Percentiles rank a stretch among this genome's conserved stretches.
These are phyloP conservation scores for Ciona savignyi DNA, from an alignment of 23 tunicate genomes.

Conservation along the genomic window DNA sequence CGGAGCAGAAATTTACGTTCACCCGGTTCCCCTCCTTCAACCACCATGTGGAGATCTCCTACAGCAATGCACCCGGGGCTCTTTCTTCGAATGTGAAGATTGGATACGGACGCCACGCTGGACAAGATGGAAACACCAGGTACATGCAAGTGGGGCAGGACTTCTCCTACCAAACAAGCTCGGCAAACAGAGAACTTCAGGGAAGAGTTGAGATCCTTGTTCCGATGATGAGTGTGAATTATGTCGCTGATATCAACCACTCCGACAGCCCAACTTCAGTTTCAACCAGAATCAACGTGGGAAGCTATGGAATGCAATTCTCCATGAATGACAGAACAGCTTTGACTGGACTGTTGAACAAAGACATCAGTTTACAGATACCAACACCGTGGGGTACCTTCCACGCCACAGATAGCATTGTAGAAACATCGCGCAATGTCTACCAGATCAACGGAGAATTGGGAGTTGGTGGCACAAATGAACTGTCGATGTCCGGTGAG, in stretches of 20 bases:
- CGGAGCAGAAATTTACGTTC: constrained; percentile 33
- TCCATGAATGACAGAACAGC: constrained; percentile 16
- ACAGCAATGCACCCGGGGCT: constrained; percentile 12
- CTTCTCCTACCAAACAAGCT: constrained; percentile 1
- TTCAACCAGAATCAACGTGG: constrained; percentile 1
- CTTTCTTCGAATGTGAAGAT: constrained; percentile 24
- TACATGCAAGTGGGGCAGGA: constrained; percentile 22
- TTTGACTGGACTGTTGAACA: constrained; percentile 6
- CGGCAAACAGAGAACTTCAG: not conserved
- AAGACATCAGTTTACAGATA: not conserved
- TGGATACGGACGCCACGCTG: constrained; percentile 41
- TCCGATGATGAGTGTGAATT: constrained; percentile 17
- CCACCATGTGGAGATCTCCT: constrained; percentile 24
- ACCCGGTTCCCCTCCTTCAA: constrained; percentile 53
- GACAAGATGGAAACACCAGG: constrained; percentile 23
- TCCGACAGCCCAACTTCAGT: not conserved
- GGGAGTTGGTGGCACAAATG: constrained; percentile 12
- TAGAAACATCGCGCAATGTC: constrained; percentile 18
- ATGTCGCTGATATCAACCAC: constrained; percentile 14
- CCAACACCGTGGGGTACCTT: constrained; percentile 65
- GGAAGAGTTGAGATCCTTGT: constrained; percentile 19
- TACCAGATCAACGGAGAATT: constrained; percentile 16
- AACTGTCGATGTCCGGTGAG: constrained; percentile 5
- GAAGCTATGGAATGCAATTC: constrained; percentile 4
- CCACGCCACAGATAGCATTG: constrained; percentile 4